phyloP scores from a whole-genome alignment of 1,140 invertebrate species.

The Bombus soroeensis region DNA sequence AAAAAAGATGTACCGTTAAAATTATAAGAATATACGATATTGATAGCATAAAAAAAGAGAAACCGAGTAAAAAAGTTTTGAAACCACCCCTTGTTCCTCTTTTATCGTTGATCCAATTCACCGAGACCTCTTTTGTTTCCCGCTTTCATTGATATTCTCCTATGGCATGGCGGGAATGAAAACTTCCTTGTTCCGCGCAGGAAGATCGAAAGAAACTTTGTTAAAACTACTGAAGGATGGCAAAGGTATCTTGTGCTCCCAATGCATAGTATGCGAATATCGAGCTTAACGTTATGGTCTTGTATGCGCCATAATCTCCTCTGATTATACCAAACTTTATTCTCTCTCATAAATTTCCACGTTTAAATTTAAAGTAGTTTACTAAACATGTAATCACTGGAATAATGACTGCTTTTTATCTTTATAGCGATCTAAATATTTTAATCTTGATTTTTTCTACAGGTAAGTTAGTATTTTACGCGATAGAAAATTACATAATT shows the following conservation, averaged over 20 bases:
- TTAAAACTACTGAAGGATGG: not conserved
- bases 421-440: not conserved
- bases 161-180: not conserved
- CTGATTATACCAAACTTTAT: not conserved
- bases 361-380: not conserved
- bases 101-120: not conserved
- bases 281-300: not conserved
- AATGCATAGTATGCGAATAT: conserved; percentile 31
- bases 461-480: not conserved
- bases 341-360: not conserved
- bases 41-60: not conserved
- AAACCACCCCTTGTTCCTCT: not conserved
- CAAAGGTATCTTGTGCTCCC: not conserved
- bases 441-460: not conserved
- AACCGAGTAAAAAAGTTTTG: not conserved
- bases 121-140: not conserved
- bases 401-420: not conserved
- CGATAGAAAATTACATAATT: not conserved
- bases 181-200: not conserved
- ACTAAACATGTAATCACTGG: not conserved
- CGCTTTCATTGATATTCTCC: conserved; percentile 14
- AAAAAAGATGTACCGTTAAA: conserved; percentile 38
- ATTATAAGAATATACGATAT: conserved; percentile 46
- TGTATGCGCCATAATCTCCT: not conserved
- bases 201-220: not conserved